phyloP scores from a whole-genome alignment of 2,113 vertebrate genomes.

The Nothocercus nigrocapillus region DNA sequence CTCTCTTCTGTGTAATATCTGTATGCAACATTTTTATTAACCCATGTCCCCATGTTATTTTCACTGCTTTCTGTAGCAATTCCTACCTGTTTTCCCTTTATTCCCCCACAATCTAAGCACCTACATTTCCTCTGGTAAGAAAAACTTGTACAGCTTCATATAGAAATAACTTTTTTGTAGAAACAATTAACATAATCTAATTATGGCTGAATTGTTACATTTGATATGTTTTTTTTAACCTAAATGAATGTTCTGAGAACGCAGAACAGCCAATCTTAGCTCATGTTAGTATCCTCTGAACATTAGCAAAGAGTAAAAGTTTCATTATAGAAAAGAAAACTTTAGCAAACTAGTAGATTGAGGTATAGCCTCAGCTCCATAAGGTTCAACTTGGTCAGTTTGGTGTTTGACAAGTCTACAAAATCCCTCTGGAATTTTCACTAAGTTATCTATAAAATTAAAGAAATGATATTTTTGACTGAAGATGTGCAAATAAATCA shows the following conservation, averaged over 20 bases:
- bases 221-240: background rate
- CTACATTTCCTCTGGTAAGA: background rate
- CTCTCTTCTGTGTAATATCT: background rate
- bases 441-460: background rate
- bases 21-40: background rate
- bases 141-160: background rate
- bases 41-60: background rate
- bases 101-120: background rate
- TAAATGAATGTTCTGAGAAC: background rate
- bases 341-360: background rate
- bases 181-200: background rate
- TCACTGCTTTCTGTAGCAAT: background rate
- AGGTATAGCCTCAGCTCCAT: background rate
- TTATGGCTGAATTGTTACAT: background rate
- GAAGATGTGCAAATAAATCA: background rate
- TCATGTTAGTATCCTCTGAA: background rate
- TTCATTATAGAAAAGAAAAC: background rate
- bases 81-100: background rate
- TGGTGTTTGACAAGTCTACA: background rate
- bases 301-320: background rate
- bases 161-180: background rate
- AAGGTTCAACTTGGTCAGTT: background rate
- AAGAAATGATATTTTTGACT: background rate
- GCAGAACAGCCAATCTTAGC: background rate
- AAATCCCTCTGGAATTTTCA: background rate